Evolutionary conservation across 2,797 vertebrate genomes (phyloP), one percentile per base, ranked within the genome.

Genomic region (Caiman crocodilus): DNA sequence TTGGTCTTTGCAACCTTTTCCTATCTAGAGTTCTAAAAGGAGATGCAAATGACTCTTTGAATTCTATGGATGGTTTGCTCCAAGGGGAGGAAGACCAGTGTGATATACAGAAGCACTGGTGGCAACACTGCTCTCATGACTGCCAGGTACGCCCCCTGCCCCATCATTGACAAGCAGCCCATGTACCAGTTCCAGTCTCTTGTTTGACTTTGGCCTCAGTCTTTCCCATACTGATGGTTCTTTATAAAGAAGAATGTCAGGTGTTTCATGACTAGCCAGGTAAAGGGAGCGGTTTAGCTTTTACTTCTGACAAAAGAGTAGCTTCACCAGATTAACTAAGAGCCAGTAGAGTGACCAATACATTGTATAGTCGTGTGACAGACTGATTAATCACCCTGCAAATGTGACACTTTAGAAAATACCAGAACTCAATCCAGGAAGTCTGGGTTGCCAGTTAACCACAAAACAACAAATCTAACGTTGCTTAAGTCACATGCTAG

Each of bases 321-420:
- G 60, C 18, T 56, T 77, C 77, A 84, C 55, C 74, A 73, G 67
- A 25, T 65, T 60, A 78, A 80, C 55, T 67, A 50, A 50, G 8
- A 84, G 55, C 63, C 21, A 23, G 30, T 82, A 50, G 3, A 4
- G 1, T 26, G 80, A 89, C 14, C 23, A 7, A 57, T 76, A 35
- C 32, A 1, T 0, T 13, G 15, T 42, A 26, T 60, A 30, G 61
- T 58, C 30, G 59, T 35, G 30, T 0, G 0, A 56, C 56, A 11
- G 64, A 86, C 71, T 85, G 56, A 6, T 71, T 74, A 35, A 11
- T 78, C 58, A 17, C 79, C 42, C 76, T 86, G 65, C 80, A 42
- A 75, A 15, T 50, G 10, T 50, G 26, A 81, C 88, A 71, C 76
- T 87, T 64, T 30, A 89, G 84, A 87, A 64, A 84, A 26, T 64